Conservation (phyloP, 2,113 vertebrate species). For the Engraulis encrasicolus region DNA sequence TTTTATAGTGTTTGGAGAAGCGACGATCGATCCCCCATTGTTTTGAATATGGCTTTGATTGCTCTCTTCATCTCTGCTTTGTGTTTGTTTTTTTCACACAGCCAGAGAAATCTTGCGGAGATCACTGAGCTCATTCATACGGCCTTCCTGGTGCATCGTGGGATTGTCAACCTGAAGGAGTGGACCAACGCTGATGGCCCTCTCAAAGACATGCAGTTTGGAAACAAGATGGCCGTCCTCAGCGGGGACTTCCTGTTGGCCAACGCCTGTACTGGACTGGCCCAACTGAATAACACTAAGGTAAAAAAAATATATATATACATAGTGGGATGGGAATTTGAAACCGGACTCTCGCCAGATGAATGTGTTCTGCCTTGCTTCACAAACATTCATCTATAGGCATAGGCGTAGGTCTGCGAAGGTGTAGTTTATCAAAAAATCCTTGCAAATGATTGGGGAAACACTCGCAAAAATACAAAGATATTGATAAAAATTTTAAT, state of each 20-base stretch:
- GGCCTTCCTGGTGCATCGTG: slow-evolving; percentile 95
- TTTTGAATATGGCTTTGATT: neutral
- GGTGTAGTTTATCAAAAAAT: too few relatives aligned
- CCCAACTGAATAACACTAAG: slow-evolving; percentile 93
- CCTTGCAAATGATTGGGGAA: too few relatives aligned
- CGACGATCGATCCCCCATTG: neutral
- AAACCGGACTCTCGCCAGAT: too few relatives aligned
- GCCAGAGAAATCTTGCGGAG: slow-evolving; percentile 95
- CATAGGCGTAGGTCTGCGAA: too few relatives aligned
- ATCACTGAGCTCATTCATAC: slow-evolving; percentile 97
- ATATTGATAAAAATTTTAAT: too few relatives aligned
- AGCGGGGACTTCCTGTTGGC: slow-evolving; percentile 97
- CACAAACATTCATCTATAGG: too few relatives aligned
- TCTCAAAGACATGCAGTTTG: slow-evolving; percentile 96
- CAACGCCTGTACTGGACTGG: slow-evolving; percentile 91
- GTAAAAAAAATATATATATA: slow-evolving; percentile 76
- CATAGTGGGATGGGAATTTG: too few relatives aligned
- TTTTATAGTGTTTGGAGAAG: slow-evolving; percentile 2
- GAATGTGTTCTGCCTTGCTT: too few relatives aligned
- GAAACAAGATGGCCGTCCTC: slow-evolving; percentile 97
- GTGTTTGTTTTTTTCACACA: slow-evolving; percentile 61
- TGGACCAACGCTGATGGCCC: slow-evolving; percentile 89
- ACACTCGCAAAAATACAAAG: too few relatives aligned
- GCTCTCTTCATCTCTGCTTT: neutral
- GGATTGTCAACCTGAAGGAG: slow-evolving; percentile 91